Evolutionary conservation across 2,888 invertebrate genomes (phyloP).

Genomic region (Aphodius sticticus): DNA sequence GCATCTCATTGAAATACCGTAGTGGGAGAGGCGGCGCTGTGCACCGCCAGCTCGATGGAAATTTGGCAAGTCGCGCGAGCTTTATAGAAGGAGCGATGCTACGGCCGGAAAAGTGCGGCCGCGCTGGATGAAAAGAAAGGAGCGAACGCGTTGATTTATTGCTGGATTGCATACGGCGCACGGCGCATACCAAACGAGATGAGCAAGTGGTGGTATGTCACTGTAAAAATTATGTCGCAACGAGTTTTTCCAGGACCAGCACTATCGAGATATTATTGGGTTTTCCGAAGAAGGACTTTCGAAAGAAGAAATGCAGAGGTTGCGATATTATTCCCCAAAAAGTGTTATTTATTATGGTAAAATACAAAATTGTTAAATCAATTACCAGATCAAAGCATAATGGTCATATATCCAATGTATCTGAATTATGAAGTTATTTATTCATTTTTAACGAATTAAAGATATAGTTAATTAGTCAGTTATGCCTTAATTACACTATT

Average conservation of each 20-base stretch:
- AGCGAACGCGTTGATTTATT: neutral
- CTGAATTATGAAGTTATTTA: too few species aligned
- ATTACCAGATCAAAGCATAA: too few species aligned
- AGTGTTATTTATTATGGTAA: too few species aligned
- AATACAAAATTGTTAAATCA: too few species aligned
- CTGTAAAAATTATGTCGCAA: neutral
- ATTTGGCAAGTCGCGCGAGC: neutral
- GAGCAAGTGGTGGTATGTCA: neutral
- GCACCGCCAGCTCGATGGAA: neutral
- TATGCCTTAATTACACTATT: too few species aligned
- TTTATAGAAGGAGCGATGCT: neutral
- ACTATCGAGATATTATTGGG: neutral
- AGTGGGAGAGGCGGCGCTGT: neutral
- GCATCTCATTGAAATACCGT: slow-evolving; percentile 4
- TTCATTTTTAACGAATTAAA: too few species aligned
- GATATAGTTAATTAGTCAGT: too few species aligned
- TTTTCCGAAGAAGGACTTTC: neutral
- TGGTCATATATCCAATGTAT: too few species aligned
- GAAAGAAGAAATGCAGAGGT: too few species aligned
- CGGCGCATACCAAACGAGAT: neutral
- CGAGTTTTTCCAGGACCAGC: neutral
- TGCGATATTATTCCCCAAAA: too few species aligned
- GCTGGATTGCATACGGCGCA: neutral
- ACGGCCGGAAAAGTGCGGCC: neutral
- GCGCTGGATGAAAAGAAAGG: neutral